Conservation (phyloP, 2,797 vertebrate species). For the Acridotheres tristis region DNA sequence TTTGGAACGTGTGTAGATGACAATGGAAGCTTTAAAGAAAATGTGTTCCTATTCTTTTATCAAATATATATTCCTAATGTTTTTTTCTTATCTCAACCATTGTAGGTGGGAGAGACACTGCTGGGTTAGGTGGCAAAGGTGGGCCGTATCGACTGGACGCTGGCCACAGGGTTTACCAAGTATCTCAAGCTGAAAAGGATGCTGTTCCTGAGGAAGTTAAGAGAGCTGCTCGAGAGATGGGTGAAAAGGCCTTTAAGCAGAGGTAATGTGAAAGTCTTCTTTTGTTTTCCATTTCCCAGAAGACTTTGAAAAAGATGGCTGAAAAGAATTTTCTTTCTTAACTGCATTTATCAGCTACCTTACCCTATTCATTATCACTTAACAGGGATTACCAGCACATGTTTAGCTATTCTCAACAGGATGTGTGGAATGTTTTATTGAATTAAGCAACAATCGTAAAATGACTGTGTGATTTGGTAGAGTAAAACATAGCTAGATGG, state of each 20-base stretch:
- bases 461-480: background rate
- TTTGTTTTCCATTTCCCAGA: background rate
- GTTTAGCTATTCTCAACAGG: background rate
- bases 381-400: background rate
- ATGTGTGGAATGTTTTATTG: background rate
- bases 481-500: background rate
- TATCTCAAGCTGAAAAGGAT: conserved; percentile 94
- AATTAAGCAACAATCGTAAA: background rate
- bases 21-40: background rate
- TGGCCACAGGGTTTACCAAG: conserved; percentile 90
- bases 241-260: conserved; percentile 89
- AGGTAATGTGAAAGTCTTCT: conserved; percentile 69
- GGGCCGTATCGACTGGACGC: conserved; percentile 94
- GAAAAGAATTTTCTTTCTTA: background rate
- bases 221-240: conserved; percentile 93
- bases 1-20: background rate
- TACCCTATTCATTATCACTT: background rate
- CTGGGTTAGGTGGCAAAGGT: conserved; percentile 94
- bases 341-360: background rate
- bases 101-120: conserved; percentile 94
- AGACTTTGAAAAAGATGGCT: background rate
- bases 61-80: background rate
- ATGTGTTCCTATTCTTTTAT: background rate
- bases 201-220: conserved; percentile 92
- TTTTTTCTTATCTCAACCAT: background rate